Evolutionary conservation across 2,797 vertebrate species (phyloP).

Genomic region (Hoplostethus mediterraneus): DNA sequence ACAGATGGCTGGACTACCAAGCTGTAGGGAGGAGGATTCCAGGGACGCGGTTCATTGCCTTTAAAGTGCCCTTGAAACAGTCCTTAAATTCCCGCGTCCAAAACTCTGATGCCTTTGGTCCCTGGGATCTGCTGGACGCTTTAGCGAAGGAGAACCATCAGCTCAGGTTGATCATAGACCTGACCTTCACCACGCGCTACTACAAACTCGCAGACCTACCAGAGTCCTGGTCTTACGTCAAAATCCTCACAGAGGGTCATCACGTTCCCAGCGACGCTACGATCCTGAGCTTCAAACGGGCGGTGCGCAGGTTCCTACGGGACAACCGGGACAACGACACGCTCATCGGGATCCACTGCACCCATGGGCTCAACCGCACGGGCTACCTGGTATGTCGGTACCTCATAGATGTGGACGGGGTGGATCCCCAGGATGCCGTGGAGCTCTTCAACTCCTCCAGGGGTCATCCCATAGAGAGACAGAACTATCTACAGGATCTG

Average conservation of each 20-base stretch:
- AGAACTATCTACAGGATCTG: background rate
- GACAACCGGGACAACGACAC: conserved; percentile 70
- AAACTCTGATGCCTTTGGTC: conserved; percentile 83
- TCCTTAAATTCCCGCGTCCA: conserved; percentile 74
- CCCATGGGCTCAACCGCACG: conserved; percentile 87
- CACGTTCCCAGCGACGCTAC: background rate
- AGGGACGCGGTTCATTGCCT: conserved; percentile 93
- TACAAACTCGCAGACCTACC: conserved; percentile 71
- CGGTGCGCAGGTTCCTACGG: background rate
- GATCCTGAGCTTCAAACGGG: background rate
- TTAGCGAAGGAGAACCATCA: conserved; percentile 84
- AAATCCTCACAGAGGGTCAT: background rate
- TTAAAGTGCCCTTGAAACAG: conserved; percentile 93
- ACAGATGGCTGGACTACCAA: conserved; percentile 90
- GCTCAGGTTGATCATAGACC: conserved; percentile 92
- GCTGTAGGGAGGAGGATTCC: conserved; percentile 87
- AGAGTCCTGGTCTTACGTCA: background rate
- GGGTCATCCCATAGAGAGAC: background rate
- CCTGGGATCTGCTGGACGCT: conserved; percentile 84
- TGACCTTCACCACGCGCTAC: conserved; percentile 91
- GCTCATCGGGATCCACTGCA: conserved; percentile 88
- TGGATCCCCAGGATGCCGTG: conserved; percentile 4
- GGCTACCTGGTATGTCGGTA: conserved; percentile 89
- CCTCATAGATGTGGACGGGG: conserved; percentile 41
- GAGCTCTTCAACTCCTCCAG: background rate